Percentiles rank a stretch among this genome's conserved stretches.
These are phyloP conservation scores for Acrocephalus scirpaceus DNA, from an alignment of 2,797 vertebrate species.

Conservation along the genomic window DNA sequence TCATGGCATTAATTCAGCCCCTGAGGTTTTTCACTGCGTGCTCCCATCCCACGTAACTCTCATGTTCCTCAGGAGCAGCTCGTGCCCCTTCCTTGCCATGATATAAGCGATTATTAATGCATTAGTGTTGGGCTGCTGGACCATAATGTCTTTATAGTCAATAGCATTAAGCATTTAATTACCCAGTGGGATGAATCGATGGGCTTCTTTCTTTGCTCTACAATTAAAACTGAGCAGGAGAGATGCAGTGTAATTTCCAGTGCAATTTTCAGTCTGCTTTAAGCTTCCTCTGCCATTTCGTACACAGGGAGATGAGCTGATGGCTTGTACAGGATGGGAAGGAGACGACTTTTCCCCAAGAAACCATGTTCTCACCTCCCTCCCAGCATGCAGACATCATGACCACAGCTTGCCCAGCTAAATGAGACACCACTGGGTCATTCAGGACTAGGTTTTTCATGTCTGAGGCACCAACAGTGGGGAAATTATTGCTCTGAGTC, in stretches of 20 bases:
- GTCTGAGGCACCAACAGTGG: not conserved
- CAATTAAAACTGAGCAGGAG: conserved; percentile 14
- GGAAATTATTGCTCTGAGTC: not conserved
- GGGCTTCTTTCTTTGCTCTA: conserved; percentile 31
- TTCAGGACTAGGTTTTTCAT: not conserved
- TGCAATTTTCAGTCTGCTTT: not conserved
- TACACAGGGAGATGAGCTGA: not conserved
- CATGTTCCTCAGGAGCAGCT: not conserved
- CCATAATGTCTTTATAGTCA: conserved; percentile 35
- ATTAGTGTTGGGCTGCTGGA: conserved; percentile 32
- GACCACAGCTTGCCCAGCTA: not conserved
- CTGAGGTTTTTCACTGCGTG: not conserved
- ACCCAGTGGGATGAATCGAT: conserved; percentile 16
- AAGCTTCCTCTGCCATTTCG: not conserved
- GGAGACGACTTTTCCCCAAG: not conserved
- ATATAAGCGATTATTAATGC: not conserved
- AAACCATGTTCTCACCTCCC: not conserved
- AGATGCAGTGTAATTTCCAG: not conserved
- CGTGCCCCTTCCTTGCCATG: not conserved
- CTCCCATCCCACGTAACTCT: not conserved
- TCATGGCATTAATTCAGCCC: not conserved
- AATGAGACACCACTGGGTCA: not conserved
- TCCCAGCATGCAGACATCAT: not conserved
- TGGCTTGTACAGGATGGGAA: not conserved
- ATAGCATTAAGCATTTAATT: conserved; percentile 55